Evolutionary conservation across 2,888 invertebrate species (phyloP).

Genomic region (Nasonovia ribisnigri): DNA sequence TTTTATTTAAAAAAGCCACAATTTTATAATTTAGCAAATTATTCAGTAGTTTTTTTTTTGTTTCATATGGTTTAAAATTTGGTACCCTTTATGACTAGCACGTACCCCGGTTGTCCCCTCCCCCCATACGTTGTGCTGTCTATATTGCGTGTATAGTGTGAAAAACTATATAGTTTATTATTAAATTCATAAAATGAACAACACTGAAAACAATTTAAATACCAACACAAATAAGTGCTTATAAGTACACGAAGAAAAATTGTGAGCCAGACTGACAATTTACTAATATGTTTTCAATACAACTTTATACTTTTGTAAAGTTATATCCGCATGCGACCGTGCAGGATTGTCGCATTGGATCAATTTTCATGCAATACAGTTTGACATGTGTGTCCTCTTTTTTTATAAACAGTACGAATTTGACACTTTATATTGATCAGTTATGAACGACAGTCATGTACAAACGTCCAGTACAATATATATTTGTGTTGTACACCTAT

Average conservation of each 20-base stretch:
- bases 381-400: background rate
- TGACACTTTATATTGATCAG: background rate
- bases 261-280: background rate
- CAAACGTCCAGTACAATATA: background rate
- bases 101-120: rapidly evolving
- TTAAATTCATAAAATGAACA: background rate
- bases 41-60: background rate
- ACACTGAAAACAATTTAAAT: background rate
- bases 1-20: too few relatives aligned
- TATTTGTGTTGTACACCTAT: background rate
- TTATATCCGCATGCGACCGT: background rate
- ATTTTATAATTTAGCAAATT: too few relatives aligned
- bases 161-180: background rate
- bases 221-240: background rate
- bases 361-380: background rate
- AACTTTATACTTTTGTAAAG: background rate
- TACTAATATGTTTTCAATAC: background rate
- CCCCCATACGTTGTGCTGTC: background rate
- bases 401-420: background rate
- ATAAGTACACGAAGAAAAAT: background rate
- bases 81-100: background rate
- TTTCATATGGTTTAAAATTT: background rate
- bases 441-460: background rate
- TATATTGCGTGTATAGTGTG: background rate
- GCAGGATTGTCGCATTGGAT: background rate